Conservation (phyloP, 2,113 vertebrate species). For the Xiphorhynchus elegans region DNA sequence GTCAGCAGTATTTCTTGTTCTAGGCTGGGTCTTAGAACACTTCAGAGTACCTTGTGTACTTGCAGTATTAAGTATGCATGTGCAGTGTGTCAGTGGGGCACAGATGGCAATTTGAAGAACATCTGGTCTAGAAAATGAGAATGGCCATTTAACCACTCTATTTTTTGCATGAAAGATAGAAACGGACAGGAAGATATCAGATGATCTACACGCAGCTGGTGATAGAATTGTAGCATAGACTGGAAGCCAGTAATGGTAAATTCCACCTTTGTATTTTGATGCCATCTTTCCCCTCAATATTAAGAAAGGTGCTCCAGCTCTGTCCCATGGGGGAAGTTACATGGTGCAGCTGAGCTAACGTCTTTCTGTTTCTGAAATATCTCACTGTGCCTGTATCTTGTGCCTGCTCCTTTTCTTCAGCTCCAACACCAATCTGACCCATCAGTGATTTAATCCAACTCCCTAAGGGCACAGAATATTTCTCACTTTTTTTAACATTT, state of each 20-base stretch:
- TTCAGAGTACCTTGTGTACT: background rate
- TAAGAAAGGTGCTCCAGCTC: background rate
- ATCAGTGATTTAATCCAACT: background rate
- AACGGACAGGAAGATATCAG: background rate
- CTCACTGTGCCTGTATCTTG: background rate
- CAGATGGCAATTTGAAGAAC: background rate
- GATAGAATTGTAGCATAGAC: accelerated
- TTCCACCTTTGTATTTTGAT: background rate
- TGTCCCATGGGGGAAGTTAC: background rate
- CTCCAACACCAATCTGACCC: background rate
- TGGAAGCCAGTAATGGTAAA: background rate
- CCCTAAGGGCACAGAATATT: background rate
- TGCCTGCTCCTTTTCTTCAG: background rate
- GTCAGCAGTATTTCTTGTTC: background rate
- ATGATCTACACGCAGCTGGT: background rate
- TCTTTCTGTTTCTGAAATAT: background rate
- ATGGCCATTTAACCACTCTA: background rate
- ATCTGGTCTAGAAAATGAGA: background rate
- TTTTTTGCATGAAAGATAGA: background rate
- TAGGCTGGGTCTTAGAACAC: accelerated
- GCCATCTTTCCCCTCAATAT: background rate
- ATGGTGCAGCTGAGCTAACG: background rate
- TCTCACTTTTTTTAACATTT: background rate
- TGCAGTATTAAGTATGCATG: accelerated
- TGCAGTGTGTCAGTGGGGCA: background rate